phyloP scores from a whole-genome alignment of 2,113 vertebrate genomes.

The Scopus umbretta region DNA sequence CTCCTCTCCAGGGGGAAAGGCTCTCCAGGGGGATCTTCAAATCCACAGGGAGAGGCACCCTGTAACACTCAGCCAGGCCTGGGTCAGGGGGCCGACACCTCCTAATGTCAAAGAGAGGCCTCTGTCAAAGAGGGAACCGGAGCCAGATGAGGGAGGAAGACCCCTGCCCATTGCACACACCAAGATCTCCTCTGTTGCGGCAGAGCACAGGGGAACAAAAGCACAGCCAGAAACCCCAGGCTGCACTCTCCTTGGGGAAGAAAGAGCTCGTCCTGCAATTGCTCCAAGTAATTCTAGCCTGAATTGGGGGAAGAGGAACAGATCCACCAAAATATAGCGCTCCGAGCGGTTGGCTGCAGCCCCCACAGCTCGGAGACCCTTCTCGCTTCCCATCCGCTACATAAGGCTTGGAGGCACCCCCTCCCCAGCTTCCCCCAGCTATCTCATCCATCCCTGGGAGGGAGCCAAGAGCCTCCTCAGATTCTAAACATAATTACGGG shows the following conservation, averaged over 20 bases:
- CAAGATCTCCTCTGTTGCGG: neutral
- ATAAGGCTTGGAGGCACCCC: neutral
- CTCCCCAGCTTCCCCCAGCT: neutral
- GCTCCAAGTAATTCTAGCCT: neutral
- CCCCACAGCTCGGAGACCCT: neutral
- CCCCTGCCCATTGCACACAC: neutral
- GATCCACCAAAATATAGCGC: neutral
- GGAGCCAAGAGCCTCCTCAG: neutral
- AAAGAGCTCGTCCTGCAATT: neutral
- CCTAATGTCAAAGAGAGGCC: neutral
- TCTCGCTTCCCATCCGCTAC: neutral
- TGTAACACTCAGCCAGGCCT: neutral
- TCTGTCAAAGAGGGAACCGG: neutral
- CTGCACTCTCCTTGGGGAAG: neutral
- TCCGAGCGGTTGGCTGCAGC: neutral
- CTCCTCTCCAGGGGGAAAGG: conserved; percentile 55
- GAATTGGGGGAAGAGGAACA: neutral
- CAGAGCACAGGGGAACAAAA: neutral
- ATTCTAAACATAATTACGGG: neutral
- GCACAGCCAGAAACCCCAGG: neutral
- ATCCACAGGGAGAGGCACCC: conserved; percentile 48
- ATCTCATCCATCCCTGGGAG: neutral
- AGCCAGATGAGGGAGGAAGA: neutral
- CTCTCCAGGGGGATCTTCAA: neutral
- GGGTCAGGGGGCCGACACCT: neutral